Evolutionary conservation across 2,888 invertebrate genomes (phyloP).

Genomic region (Apodemia duryi): DNA sequence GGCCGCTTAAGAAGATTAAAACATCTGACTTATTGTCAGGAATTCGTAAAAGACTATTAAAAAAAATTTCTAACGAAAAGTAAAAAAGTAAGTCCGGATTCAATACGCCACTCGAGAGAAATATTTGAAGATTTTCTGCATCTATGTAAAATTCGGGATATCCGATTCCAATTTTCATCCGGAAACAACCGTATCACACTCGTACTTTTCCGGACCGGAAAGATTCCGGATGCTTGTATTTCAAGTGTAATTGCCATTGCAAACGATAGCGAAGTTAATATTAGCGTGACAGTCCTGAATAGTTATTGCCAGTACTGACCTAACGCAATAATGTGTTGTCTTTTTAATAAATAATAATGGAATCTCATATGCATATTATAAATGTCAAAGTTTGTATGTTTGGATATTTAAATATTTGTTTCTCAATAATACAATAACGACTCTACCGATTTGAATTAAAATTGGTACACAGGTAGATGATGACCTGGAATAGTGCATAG

Average conservation of each 20-base stretch:
- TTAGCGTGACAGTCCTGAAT: conserved; percentile 25
- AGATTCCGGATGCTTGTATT: neutral
- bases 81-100: too few species aligned
- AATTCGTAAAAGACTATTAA: too few species aligned
- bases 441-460: too few species aligned
- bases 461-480: too few species aligned
- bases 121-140: neutral
- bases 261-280: neutral
- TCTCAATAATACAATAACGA: too few species aligned
- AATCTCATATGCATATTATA: neutral
- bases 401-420: too few species aligned
- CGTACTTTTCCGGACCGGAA: neutral
- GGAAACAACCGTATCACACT: neutral
- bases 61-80: too few species aligned
- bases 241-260: neutral
- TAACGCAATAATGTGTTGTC: conserved; percentile 23
- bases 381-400: too few species aligned
- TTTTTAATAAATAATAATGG: neutral
- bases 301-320: conserved; percentile 30
- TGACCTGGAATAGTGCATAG: too few species aligned
- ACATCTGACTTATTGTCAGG: too few species aligned
- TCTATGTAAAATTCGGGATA: neutral
- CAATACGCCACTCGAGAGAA: too few species aligned
- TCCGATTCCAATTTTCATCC: neutral
- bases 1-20: too few species aligned